These are phyloP conservation scores for Rhincodon typus DNA, from an alignment of 2,797 vertebrate species.

Conservation along the genomic window DNA sequence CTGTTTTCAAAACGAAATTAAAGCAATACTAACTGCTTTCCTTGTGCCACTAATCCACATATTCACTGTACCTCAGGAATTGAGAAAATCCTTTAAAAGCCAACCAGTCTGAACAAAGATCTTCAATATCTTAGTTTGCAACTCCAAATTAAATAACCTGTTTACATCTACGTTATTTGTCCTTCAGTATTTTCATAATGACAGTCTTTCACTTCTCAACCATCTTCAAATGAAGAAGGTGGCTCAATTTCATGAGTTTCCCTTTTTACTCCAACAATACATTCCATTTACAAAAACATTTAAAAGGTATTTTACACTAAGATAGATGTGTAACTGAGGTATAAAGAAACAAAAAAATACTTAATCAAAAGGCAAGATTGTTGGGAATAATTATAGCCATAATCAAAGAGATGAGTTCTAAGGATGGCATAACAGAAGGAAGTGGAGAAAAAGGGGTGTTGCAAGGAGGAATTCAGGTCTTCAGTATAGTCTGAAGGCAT, in stretches of 20 bases:
- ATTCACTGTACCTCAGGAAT: not conserved
- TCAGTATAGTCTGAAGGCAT: not conserved
- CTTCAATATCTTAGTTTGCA: not conserved
- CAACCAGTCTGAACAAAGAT: not conserved
- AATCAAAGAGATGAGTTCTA: not conserved
- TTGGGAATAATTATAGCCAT: not conserved
- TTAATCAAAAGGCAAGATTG: not conserved
- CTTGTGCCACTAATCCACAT: not conserved
- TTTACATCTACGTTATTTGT: not conserved
- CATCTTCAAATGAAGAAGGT: not conserved
- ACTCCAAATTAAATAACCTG: not conserved
- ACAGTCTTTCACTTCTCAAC: not conserved
- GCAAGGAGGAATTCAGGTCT: not conserved
- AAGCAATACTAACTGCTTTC: not conserved
- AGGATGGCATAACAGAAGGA: not conserved
- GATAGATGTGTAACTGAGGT: not conserved
- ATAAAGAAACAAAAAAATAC: not conserved
- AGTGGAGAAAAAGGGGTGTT: not conserved
- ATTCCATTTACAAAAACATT: not conserved
- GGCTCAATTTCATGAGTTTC: not conserved
- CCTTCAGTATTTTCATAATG: not conserved
- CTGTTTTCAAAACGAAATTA: not conserved
- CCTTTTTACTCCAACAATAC: not conserved
- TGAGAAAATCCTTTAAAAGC: not conserved
- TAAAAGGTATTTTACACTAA: not conserved